These are phyloP conservation scores for Astropecten irregularis DNA, from an alignment of 53 echinoderm and acorn worm genomes.

Conservation along the genomic window DNA sequence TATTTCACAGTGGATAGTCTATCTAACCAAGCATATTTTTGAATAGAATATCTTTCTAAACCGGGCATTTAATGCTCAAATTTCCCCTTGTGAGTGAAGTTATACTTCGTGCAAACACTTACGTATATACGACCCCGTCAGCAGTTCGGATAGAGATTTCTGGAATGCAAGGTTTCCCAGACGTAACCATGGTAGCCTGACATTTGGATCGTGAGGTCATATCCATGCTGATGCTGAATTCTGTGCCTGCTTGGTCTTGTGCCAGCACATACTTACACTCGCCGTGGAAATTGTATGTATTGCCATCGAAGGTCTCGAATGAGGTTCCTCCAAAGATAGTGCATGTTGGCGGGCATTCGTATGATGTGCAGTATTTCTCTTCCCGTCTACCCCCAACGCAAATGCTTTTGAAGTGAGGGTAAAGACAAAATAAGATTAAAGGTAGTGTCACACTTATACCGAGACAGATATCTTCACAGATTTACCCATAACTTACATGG, in stretches of 20 bases:
- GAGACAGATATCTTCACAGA: neutral
- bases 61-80: too few relatives aligned
- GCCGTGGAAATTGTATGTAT: conserved; percentile 15
- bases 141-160: neutral
- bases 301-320: conserved; percentile 54
- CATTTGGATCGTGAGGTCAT: too few relatives aligned
- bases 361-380: conserved; percentile 19
- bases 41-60: too few relatives aligned
- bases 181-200: too few relatives aligned
- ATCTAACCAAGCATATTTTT: too few relatives aligned
- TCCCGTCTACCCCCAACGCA: neutral
- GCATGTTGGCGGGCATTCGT: conserved; percentile 28
- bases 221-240: conserved; percentile 46
- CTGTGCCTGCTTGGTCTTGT: neutral
- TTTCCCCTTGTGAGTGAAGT: too few relatives aligned
- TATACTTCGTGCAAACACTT: too few relatives aligned
- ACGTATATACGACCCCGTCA: conserved; percentile 17
- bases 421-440: too few relatives aligned
- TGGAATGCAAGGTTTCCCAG: neutral
- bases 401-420: neutral
- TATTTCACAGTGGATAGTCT: too few relatives aligned
- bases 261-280: conserved; percentile 42
- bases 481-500: too few relatives aligned
- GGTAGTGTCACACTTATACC: neutral
- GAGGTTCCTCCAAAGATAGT: conserved; percentile 30